These are phyloP conservation scores for Carettochelys insculpta DNA, from an alignment of 2,113 vertebrate species.

Conservation along the genomic window DNA sequence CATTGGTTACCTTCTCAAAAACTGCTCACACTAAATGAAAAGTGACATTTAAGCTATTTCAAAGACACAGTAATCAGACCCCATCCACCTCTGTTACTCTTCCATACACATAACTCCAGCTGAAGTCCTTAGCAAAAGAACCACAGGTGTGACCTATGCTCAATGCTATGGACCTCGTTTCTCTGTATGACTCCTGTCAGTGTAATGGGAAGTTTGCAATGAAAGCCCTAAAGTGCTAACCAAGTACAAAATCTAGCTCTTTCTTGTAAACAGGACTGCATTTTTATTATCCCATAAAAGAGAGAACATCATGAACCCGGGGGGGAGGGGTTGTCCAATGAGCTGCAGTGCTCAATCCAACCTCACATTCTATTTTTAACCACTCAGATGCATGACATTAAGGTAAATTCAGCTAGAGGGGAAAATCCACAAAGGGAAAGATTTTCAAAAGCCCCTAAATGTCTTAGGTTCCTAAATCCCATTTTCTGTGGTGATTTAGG, in stretches of 20 bases:
- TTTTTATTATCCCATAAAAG: not conserved
- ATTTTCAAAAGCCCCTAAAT: not conserved
- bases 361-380: not conserved
- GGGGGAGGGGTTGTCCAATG: too few relatives aligned
- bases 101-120: not conserved
- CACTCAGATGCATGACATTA: not conserved
- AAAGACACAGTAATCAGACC: not conserved
- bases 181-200: not conserved
- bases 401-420: not conserved
- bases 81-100: not conserved
- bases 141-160: accelerated
- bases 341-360: not conserved
- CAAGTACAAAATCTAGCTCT: not conserved
- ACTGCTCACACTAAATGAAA: not conserved
- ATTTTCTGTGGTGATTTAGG: not conserved
- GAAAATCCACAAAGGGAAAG: not conserved
- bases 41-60: not conserved
- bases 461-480: not conserved
- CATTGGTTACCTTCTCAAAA: not conserved
- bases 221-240: not conserved
- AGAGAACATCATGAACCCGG: not conserved
- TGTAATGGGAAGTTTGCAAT: not conserved
- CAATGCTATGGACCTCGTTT: not conserved
- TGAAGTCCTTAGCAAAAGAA: not conserved
- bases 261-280: not conserved